Conservation (phyloP, 2,797 vertebrate species). For the Gymnodraco acuticeps region DNA sequence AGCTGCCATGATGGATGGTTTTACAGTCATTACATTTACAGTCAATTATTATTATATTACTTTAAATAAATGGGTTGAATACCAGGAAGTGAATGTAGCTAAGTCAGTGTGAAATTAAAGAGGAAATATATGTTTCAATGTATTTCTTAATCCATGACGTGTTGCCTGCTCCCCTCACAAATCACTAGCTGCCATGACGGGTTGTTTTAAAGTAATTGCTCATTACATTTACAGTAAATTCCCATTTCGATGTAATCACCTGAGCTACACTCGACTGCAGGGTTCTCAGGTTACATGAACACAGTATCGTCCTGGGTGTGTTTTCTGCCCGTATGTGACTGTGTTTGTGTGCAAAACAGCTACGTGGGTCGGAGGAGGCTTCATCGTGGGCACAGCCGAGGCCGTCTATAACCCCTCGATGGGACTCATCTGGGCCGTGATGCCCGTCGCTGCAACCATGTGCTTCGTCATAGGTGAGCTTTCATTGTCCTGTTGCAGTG, state of each 20-base stretch:
- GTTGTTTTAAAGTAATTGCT: not conserved
- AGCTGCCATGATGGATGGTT: too few relatives aligned
- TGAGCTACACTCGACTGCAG: conserved; percentile 26
- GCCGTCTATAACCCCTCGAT: conserved; percentile 83
- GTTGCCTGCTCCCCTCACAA: not conserved
- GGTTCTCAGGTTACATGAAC: conserved; percentile 34
- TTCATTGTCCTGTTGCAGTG: conserved; percentile 10
- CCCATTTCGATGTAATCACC: conserved; percentile 18
- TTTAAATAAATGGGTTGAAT: too few relatives aligned
- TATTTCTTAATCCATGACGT: too few relatives aligned
- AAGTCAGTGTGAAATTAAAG: too few relatives aligned
- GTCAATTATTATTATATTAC: not conserved
- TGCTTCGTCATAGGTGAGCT: conserved; percentile 84
- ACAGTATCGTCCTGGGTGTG: not conserved
- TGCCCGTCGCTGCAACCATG: conserved; percentile 81
- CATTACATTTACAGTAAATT: conserved; percentile 44
- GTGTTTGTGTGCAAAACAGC: conserved; percentile 61
- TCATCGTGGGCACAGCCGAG: conserved; percentile 86
- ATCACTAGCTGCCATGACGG: too few relatives aligned
- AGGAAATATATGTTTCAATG: too few relatives aligned
- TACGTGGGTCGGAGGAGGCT: conserved; percentile 86
- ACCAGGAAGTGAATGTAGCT: too few relatives aligned
- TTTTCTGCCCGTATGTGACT: not conserved
- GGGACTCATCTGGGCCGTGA: conserved; percentile 86
- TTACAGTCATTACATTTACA: conserved; percentile 41